Evolutionary conservation across 2,113 vertebrate genomes (phyloP).

Genomic region (Hylia prasina): DNA sequence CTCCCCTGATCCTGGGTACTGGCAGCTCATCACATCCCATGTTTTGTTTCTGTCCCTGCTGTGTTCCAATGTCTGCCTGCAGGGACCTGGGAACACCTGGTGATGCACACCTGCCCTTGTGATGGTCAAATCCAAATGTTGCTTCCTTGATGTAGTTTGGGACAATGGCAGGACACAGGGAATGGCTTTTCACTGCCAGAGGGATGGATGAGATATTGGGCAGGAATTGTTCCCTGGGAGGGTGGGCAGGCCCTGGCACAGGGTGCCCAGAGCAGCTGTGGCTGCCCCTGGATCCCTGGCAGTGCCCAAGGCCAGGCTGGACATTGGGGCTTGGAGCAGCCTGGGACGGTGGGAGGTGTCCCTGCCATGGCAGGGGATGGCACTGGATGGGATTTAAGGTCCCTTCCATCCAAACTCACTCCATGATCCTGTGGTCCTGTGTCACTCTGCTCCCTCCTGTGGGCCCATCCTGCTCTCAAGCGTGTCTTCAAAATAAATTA

Average conservation of each 20-base stretch:
- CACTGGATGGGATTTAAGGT: accelerated
- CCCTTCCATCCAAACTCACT: not conserved
- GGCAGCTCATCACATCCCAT: accelerated
- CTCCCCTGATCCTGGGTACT: not conserved
- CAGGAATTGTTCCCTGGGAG: not conserved
- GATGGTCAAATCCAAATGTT: not conserved
- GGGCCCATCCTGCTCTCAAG: not conserved
- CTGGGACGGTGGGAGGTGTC: not conserved
- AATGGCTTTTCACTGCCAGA: not conserved
- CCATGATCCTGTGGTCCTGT: too few species aligned
- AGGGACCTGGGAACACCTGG: not conserved
- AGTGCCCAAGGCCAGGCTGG: not conserved
- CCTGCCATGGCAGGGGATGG: not conserved
- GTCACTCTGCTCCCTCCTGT: not conserved
- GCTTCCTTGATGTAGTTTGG: not conserved
- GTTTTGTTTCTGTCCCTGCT: accelerated
- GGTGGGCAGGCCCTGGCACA: not conserved
- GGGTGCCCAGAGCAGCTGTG: not conserved
- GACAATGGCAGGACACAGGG: not conserved
- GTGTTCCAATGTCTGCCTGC: not conserved
- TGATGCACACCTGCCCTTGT: not conserved
- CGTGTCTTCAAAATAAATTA: not conserved
- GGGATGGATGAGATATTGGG: not conserved
- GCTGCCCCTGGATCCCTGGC: not conserved
- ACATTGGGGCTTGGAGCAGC: not conserved